phyloP scores from a whole-genome alignment of 1,140 invertebrate genomes.

The Diorhabda carinulata region DNA sequence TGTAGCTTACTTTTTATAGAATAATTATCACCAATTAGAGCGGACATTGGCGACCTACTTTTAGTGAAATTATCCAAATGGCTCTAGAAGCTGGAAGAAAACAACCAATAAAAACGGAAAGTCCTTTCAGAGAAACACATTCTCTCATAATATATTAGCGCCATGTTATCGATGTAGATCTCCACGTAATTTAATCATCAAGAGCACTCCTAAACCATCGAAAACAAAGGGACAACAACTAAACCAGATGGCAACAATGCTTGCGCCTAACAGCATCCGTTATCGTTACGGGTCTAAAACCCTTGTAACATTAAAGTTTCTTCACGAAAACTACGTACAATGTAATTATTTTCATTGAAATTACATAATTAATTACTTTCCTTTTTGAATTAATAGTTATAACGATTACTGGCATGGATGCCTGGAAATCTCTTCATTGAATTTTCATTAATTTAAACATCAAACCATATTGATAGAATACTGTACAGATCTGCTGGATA shows the following conservation, averaged over 20 bases:
- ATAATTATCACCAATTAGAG: too few species aligned
- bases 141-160: conserved; percentile 5
- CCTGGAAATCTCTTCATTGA: too few species aligned
- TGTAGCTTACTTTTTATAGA: too few species aligned
- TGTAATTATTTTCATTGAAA: conserved; percentile 10
- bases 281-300: neutral
- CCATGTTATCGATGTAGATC: conserved; percentile 1
- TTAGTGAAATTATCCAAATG: neutral
- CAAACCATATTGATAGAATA: too few species aligned
- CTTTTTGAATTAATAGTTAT: too few species aligned
- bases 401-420: too few species aligned
- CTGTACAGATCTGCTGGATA: too few species aligned
- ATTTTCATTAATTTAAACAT: too few species aligned
- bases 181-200: conserved; percentile 9
- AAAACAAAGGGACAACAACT: conserved; percentile 8
- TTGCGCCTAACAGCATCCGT: neutral
- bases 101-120: neutral
- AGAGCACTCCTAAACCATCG: conserved; percentile 3
- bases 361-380: conserved; percentile 9
- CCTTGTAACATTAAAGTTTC: conserved; percentile 12
- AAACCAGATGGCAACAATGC: conserved; percentile 13
- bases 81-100: neutral
- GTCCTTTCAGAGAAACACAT: conserved; percentile 8
- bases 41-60: too few species aligned
- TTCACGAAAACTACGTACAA: conserved; percentile 11